These are phyloP conservation scores for Epizoanthus stellaris DNA, from an alignment of 92 coral and sea anemone genomes.

Conservation along the genomic window DNA sequence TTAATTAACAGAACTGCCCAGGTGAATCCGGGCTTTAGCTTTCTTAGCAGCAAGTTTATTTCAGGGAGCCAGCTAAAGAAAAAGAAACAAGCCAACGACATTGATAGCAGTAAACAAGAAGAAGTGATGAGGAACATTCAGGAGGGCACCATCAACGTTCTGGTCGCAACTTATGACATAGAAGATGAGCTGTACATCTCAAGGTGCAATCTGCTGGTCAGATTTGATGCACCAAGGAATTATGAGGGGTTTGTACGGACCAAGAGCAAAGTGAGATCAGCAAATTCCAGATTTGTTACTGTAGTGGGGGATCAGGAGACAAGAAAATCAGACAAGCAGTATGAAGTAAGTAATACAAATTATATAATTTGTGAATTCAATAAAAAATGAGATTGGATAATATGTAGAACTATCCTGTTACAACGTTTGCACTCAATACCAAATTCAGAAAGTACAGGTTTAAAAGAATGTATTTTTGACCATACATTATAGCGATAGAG, in stretches of 20 bases:
- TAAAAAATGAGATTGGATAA: background rate
- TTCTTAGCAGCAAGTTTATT: slow-evolving; percentile 64
- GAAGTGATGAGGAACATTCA: slow-evolving; percentile 61
- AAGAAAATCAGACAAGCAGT: slow-evolving; percentile 21
- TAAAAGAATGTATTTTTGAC: no score
- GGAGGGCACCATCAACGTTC: slow-evolving; percentile 76
- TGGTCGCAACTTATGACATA: slow-evolving; percentile 70
- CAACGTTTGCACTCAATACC: no score
- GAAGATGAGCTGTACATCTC: slow-evolving; percentile 63
- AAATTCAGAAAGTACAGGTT: no score
- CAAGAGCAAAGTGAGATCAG: slow-evolving; percentile 65
- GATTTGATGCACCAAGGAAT: slow-evolving; percentile 77
- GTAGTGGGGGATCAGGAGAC: slow-evolving; percentile 46
- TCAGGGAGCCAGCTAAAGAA: slow-evolving; percentile 44
- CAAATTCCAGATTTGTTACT: slow-evolving; percentile 67
- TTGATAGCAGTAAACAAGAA: slow-evolving; percentile 26
- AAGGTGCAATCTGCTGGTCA: slow-evolving; percentile 75
- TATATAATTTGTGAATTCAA: background rate
- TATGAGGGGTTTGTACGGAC: slow-evolving; percentile 60
- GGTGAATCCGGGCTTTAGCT: slow-evolving; percentile 38
- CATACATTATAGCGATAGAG: no score
- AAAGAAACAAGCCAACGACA: slow-evolving; percentile 34
- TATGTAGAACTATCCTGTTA: no score
- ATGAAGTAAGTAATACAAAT: slow-evolving; percentile 6
- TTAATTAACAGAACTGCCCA: slow-evolving; percentile 62